phyloP scores from a whole-genome alignment of 2,888 invertebrate species.

The Trichogramma evanescens region DNA sequence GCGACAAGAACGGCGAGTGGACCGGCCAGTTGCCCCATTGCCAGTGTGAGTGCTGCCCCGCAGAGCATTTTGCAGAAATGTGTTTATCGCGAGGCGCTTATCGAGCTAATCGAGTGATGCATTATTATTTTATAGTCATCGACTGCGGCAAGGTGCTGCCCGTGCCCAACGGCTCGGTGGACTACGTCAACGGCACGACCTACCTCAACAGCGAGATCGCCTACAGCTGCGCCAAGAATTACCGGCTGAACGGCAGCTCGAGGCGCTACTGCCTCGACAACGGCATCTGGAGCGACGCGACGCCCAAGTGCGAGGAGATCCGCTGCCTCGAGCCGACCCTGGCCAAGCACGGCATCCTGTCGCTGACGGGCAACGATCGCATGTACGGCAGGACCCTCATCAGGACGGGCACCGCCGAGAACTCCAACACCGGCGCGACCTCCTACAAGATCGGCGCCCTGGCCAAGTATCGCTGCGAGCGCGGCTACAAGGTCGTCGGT shows the following conservation, averaged over 20 bases:
- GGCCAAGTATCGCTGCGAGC: slow-evolving; percentile 81
- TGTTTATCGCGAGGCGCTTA: not conserved
- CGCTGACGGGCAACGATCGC: slow-evolving; percentile 84
- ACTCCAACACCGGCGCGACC: slow-evolving; percentile 59
- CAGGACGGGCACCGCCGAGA: slow-evolving; percentile 60
- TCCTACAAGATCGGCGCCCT: slow-evolving; percentile 81
- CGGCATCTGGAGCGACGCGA: slow-evolving; percentile 74
- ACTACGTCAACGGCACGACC: slow-evolving; percentile 71
- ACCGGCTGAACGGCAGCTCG: slow-evolving; percentile 68
- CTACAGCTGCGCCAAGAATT: slow-evolving; percentile 74
- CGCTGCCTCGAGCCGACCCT: slow-evolving; percentile 78
- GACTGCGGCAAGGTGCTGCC: slow-evolving; percentile 82
- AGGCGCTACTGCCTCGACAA: slow-evolving; percentile 67
- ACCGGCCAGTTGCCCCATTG: slow-evolving; percentile 73
- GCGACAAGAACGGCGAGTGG: slow-evolving; percentile 76
- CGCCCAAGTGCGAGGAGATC: slow-evolving; percentile 87
- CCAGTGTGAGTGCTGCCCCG: slow-evolving; percentile 60
- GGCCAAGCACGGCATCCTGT: slow-evolving; percentile 77
- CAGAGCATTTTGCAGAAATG: not conserved
- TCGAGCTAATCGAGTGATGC: not conserved
- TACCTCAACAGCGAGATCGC: slow-evolving; percentile 72
- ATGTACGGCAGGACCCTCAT: slow-evolving; percentile 80
- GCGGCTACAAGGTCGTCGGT: slow-evolving; percentile 81
- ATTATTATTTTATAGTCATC: slow-evolving; percentile 55
- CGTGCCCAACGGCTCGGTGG: slow-evolving; percentile 68